Percentiles rank a stretch among this genome's conserved stretches.
These are phyloP conservation scores for Platichthys flesus DNA, from an alignment of 2,113 vertebrate species.

Conservation along the genomic window DNA sequence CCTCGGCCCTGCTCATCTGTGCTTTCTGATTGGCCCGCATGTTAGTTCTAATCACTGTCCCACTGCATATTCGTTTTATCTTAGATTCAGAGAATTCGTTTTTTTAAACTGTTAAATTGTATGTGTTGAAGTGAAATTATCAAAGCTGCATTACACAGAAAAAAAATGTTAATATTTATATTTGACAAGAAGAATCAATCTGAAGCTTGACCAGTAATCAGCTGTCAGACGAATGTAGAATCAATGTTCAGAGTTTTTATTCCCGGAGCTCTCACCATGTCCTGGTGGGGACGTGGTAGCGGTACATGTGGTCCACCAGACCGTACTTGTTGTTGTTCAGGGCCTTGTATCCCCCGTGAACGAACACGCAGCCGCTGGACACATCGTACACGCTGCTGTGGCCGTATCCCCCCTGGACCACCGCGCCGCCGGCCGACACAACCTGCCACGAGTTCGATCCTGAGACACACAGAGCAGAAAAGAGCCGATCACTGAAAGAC, in stretches of 20 bases:
- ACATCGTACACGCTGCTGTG: conserved; percentile 91
- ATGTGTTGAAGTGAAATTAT: no score
- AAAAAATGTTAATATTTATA: no score
- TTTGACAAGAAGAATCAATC: no score
- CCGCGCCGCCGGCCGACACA: conserved; percentile 82
- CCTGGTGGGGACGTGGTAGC: conserved; percentile 83
- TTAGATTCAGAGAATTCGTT: no score
- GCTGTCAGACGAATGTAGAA: no score
- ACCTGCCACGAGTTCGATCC: conserved; percentile 87
- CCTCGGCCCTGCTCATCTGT: neutral
- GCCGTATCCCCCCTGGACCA: conserved; percentile 92
- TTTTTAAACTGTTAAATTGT: no score
- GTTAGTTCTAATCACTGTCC: no score
- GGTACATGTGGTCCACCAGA: conserved; percentile 91
- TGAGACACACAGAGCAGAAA: conserved; percentile 50
- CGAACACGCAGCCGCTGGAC: conserved; percentile 83
- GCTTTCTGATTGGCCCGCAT: neutral
- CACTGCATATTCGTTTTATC: no score
- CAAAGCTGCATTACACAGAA: no score
- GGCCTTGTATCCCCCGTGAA: conserved; percentile 92
- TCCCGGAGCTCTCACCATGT: conserved; percentile 84
- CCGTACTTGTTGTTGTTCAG: conserved; percentile 91
- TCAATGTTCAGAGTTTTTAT: neutral
- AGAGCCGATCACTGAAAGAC: conserved; percentile 23
- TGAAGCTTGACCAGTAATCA: no score